Evolutionary conservation across 23 tunicate genomes (phyloP).

Genomic region (Pegea sp.): DNA sequence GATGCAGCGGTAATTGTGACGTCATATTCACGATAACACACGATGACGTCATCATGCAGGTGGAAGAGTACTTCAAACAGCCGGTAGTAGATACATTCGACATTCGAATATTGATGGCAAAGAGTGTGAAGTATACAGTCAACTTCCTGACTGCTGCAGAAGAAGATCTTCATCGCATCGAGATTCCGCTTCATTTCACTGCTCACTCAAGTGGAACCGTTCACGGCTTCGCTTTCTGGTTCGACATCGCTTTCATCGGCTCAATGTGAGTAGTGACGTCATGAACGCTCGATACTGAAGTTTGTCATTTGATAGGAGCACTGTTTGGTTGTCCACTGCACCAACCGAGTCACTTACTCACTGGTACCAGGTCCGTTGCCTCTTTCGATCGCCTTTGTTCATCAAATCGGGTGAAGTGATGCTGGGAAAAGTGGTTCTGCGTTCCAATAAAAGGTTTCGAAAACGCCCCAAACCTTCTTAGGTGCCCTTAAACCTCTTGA

Average conservation of each 20-base stretch:
- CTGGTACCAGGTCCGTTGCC: constrained; percentile 98
- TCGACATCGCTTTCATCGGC: constrained; percentile 96
- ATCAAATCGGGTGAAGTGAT: constrained; percentile 89
- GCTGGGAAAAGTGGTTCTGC: constrained; percentile 72
- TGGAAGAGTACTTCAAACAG: constrained; percentile 87
- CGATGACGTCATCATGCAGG: constrained; percentile 39
- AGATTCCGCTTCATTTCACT: constrained; percentile 72
- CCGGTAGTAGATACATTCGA: constrained; percentile 98
- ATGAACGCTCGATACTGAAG: neutral
- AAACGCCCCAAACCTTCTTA: neutral
- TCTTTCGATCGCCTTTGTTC: constrained; percentile 86
- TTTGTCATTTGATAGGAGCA: constrained; percentile 11
- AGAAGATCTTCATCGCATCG: constrained; percentile 87
- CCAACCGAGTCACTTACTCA: constrained; percentile 96
- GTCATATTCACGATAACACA: too few relatives aligned
- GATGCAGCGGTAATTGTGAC: constrained; percentile 98
- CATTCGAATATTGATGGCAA: constrained; percentile 88
- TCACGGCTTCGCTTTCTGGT: constrained; percentile 99
- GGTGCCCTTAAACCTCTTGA: too few relatives aligned
- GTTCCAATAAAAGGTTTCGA: constrained; percentile 74
- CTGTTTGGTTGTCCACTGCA: constrained; percentile 91
- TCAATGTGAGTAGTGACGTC: constrained; percentile 22
- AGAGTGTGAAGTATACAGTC: constrained; percentile 73
- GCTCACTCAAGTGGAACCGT: constrained; percentile 90
- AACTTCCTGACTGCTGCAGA: constrained; percentile 82